Evolutionary conservation across 2,888 invertebrate genomes (phyloP), one percentile per base, ranked within the genome.

Genomic region (Meteorus cinctellus): DNA sequence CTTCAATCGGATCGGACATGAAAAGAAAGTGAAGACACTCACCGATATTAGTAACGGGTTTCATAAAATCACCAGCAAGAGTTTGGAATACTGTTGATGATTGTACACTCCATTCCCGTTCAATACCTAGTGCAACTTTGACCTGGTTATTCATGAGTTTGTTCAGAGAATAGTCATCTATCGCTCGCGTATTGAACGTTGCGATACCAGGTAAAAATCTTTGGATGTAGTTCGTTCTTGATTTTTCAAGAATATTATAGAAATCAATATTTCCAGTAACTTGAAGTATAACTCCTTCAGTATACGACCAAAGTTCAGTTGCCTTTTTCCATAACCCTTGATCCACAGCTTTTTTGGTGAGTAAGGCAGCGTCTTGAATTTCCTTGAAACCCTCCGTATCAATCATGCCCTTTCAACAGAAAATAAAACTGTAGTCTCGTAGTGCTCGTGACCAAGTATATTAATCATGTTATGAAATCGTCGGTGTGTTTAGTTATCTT

Each of bases 51-150:
- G 93, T 93, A 31, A 94, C 96, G 0, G 96, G 95, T 86, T 94
- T 95, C 96, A 96, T 96, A 84, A 96, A 96, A 86, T 96, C 96
- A 6, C 82, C 92, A 10, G 85, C 82, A 51, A 95, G 91, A 36
- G 89, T 87, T 31, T 86, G 81, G 84, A 95, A 96, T 0, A 96
- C 95, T 0, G 77, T 66, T 5, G 82, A 76, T 8, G 93, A 92
- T 84, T 93, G 93, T 0, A 91, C 91, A 71, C 93, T 94, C 94
- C 96, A 96, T 8, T n/a, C 31, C 12, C 4, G 70, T 1, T 74
- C 29, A 72, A 96, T 93, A 4, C 90, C 89, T 0, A 97, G 91
- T 65, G 94, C 93, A 77, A 91, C 81, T 80, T 92, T 93, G 0
- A 97, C 95, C 48, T 90, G 87, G 0, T 92, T 93, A 82, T 94